Evolutionary conservation across 2,888 invertebrate species (phyloP).

Genomic region (Euzetes globulus): DNA sequence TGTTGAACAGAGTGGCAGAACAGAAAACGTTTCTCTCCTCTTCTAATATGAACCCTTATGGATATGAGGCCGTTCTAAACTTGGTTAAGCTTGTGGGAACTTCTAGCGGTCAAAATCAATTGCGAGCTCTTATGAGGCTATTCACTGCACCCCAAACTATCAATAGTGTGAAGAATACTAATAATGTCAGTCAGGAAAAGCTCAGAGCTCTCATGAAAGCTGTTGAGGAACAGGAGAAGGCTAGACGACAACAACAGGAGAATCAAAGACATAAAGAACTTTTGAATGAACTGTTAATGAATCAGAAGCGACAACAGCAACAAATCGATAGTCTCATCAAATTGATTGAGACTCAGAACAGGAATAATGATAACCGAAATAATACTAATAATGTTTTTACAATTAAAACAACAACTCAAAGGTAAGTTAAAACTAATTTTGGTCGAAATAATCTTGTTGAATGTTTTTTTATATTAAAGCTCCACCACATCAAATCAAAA

Average conservation of each 20-base stretch:
- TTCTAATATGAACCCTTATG: not conserved
- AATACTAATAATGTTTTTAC: not conserved
- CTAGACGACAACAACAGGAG: not conserved
- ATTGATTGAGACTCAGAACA: conserved; percentile 4
- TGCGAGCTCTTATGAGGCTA: not conserved
- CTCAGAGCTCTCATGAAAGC: not conserved
- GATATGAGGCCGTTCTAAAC: conserved; percentile 2
- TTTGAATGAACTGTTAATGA: not conserved
- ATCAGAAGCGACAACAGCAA: conserved; percentile 13
- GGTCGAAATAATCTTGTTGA: not conserved
- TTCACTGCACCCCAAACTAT: not conserved
- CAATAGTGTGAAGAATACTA: not conserved
- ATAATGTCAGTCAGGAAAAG: conserved; percentile 24
- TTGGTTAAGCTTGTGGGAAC: conserved; percentile 13
- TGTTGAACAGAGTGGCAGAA: not conserved
- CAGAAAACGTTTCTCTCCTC: not conserved
- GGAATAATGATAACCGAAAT: not conserved
- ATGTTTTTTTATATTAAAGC: not conserved
- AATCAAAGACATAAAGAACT: conserved; percentile 7
- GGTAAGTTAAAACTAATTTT: not conserved
- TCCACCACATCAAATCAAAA: not conserved
- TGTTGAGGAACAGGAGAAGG: conserved; percentile 12
- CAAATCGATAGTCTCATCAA: conserved; percentile 7
- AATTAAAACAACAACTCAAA: not conserved
- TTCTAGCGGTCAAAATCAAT: conserved; percentile 6